phyloP scores from a whole-genome alignment of 2,113 vertebrate genomes.

The Amphiprion ocellaris region DNA sequence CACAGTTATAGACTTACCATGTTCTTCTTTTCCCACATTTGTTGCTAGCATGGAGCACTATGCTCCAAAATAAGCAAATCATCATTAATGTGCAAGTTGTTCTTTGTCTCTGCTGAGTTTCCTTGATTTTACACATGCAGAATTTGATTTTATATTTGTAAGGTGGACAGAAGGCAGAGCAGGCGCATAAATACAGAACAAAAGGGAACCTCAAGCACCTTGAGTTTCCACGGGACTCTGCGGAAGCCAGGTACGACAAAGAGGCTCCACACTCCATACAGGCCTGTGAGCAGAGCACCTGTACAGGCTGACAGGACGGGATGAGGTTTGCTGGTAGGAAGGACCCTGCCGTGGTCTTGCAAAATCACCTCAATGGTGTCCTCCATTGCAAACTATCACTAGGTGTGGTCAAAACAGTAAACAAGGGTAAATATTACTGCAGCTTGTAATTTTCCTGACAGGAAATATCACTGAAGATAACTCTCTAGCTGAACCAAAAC shows the following conservation, averaged over 20 bases:
- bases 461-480: too few relatives aligned
- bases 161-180: neutral
- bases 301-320: constrained; percentile 56
- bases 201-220: constrained; percentile 61
- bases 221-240: constrained; percentile 79
- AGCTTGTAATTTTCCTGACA: too few relatives aligned
- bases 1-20: constrained; percentile 44
- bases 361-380: constrained; percentile 83
- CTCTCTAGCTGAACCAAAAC: too few relatives aligned
- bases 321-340: constrained; percentile 44
- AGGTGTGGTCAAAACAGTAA: constrained; percentile 7
- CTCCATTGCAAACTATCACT: constrained; percentile 75
- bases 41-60: constrained; percentile 23
- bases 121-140: constrained; percentile 18
- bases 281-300: constrained; percentile 65
- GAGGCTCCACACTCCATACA: constrained; percentile 83
- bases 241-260: constrained; percentile 82
- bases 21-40: constrained; percentile 49
- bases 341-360: constrained; percentile 56
- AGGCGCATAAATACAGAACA: neutral
- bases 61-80: constrained; percentile 63
- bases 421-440: too few relatives aligned
- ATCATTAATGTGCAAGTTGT: constrained; percentile 58
- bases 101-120: neutral
- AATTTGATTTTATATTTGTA: neutral